Evolutionary conservation across 2,797 vertebrate species (phyloP), one percentile per base, ranked within the genome.

Genomic region (Rousettus madagascariensis): DNA sequence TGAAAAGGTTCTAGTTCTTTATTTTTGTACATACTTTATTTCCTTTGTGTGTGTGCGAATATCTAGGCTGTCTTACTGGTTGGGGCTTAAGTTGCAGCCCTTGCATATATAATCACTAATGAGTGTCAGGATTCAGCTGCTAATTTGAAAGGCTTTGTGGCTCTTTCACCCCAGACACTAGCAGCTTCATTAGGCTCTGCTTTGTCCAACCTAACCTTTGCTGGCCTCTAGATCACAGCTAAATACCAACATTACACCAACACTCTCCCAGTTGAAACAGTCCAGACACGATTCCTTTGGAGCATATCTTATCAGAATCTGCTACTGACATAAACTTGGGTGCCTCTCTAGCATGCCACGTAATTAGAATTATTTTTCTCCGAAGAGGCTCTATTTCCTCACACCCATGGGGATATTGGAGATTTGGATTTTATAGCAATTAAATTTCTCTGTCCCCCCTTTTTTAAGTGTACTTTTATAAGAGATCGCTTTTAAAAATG

Each of bases 181-280:
- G 94, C 96, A n/a, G 68, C 95, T 96, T 97, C 96, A n/a, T 91
- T 90, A 95, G 97, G 75, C 93, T 26, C 46, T 65, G 91, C 71
- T 94, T 97, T 97, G 97, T 95, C 97, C 95, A 71, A 2, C 7
- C 97, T 98, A 98, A 98, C 98, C 98, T 98, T 97, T 3, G 0
- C 5, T 90, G 95, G 90, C 92, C 97, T 51, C 3, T 57, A 93
- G 98, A 98, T 95, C 57, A 66, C 97, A 66, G 98, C 66, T 94
- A 96, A 97, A 97, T 86, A 98, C 97, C 96, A 87, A 96, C 75
- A 96, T 98, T 98, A 97, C 98, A 96, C 98, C 98, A 97, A 95
- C 75, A 93, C 91, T 94, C 96, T 91, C 93, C 93, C 33, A 41
- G 97, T 94, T 88, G 96, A 98, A 8, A 57, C 79, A 78, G 92